These are phyloP conservation scores for Chelidonichthys spinosus DNA, from an alignment of 2,797 vertebrate species.

Conservation along the genomic window DNA sequence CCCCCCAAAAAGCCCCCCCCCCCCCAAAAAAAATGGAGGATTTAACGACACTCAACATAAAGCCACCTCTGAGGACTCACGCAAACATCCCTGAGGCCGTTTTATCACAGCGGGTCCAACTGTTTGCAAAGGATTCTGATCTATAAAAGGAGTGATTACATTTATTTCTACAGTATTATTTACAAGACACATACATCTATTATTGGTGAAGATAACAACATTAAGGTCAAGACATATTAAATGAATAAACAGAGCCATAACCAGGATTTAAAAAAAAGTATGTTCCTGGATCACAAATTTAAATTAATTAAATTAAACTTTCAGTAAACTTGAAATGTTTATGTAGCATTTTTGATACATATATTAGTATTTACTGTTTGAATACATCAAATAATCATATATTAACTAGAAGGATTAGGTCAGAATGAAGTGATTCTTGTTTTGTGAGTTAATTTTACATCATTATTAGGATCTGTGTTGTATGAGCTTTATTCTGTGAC, in stretches of 20 bases:
- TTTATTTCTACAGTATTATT: not conserved
- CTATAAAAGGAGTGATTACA: not conserved
- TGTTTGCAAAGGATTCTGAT: conserved; percentile 7
- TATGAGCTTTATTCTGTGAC: not conserved
- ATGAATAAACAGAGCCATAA: not conserved
- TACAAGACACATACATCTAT: not conserved
- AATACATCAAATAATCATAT: too few relatives aligned
- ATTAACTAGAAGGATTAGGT: not conserved
- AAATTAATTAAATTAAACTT: not conserved
- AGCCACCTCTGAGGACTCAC: conserved; percentile 39
- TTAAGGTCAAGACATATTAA: not conserved
- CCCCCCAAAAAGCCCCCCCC: conserved; percentile 46
- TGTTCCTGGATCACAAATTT: not conserved
- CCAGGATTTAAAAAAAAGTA: not conserved
- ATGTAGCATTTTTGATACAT: too few relatives aligned
- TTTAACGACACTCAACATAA: conserved; percentile 49
- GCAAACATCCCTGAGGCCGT: conserved; percentile 52
- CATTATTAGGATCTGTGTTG: not conserved
- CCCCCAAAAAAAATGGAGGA: conserved; percentile 31
- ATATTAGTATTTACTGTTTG: too few relatives aligned
- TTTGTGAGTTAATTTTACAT: not conserved
- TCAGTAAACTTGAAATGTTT: not conserved
- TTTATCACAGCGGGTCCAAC: conserved; percentile 20
- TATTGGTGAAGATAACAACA: not conserved
- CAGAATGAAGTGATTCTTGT: not conserved